phyloP scores from a whole-genome alignment of 2,797 vertebrate species.

The Microctenopoma lineatum region DNA sequence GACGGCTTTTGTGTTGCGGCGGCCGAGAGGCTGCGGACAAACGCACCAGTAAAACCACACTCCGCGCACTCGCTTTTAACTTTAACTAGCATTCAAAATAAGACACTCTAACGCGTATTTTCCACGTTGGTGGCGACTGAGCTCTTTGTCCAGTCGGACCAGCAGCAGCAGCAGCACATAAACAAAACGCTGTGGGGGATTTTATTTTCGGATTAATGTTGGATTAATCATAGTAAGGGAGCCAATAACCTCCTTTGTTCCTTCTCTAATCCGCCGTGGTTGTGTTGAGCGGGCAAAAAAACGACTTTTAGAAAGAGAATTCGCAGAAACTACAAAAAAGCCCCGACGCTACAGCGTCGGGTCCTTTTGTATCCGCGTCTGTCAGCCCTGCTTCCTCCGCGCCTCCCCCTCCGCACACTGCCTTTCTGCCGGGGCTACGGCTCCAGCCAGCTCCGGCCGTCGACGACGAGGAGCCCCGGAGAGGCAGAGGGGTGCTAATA shows the following conservation, averaged over 20 bases:
- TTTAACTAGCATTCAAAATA: conserved; percentile 17
- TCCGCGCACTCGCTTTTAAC: not conserved
- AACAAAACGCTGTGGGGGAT: conserved; percentile 79
- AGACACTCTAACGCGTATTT: conserved; percentile 33
- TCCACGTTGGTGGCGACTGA: conserved; percentile 59
- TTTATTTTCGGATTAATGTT: conserved; percentile 76
- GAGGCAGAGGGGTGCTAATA: conserved; percentile 39
- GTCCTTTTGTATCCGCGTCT: conserved; percentile 79
- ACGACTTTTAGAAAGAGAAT: conserved; percentile 56
- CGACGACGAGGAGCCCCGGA: conserved; percentile 38
- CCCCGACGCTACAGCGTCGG: conserved; percentile 57
- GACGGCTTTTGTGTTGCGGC: conserved; percentile 79
- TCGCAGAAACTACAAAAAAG: conserved; percentile 52
- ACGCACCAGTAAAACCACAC: conserved; percentile 17
- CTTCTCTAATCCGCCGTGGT: conserved; percentile 39
- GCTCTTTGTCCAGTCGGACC: conserved; percentile 84
- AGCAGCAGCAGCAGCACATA: conserved; percentile 76
- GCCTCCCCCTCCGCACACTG: conserved; percentile 26
- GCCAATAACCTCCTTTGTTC: conserved; percentile 77
- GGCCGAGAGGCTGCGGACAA: conserved; percentile 43
- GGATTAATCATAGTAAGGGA: conserved; percentile 81
- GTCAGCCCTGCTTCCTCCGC: conserved; percentile 62
- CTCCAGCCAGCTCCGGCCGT: conserved; percentile 44
- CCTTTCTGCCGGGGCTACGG: conserved; percentile 40
- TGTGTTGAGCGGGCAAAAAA: conserved; percentile 39